A percentile compares a stretch with the other conserved stretches of the same genome.
Evolutionary conservation across 2,888 invertebrate species (phyloP).

Genomic region (Mantis religiosa): DNA sequence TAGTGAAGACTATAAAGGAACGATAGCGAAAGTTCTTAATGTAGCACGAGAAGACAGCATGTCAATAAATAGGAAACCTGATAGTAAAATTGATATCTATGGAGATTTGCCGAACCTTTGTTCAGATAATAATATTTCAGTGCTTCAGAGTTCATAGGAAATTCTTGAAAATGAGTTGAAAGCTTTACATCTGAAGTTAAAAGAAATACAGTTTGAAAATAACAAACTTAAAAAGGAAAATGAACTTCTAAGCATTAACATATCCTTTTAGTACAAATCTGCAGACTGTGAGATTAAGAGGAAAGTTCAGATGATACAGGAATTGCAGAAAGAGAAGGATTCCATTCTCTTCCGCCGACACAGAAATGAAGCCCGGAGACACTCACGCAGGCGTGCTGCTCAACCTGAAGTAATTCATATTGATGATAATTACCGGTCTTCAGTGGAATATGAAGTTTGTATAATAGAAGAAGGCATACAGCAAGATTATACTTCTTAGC

Average conservation of each 20-base stretch:
- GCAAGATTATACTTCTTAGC: neutral
- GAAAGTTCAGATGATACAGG: conserved; percentile 47
- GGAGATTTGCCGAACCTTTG: conserved; percentile 41
- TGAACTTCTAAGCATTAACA: conserved; percentile 43
- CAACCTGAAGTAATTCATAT: neutral
- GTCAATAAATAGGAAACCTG: neutral
- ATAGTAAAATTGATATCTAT: conserved; percentile 43
- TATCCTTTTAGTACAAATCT: conserved; percentile 48
- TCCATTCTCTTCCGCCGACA: conserved; percentile 3
- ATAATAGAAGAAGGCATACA: neutral
- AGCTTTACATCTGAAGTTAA: conserved; percentile 36
- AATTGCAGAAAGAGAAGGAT: conserved; percentile 41
- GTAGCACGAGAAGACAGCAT: neutral
- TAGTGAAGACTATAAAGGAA: too few species aligned
- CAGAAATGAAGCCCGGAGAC: neutral
- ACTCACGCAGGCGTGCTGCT: neutral
- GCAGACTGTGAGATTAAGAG: conserved; percentile 48
- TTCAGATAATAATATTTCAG: conserved; percentile 22
- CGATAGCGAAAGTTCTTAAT: neutral
- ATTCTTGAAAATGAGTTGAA: conserved; percentile 33
- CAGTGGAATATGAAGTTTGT: neutral
- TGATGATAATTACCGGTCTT: neutral
- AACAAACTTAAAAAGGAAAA: conserved; percentile 39
- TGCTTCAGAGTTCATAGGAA: conserved; percentile 38
- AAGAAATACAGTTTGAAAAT: conserved; percentile 38